These are phyloP conservation scores for Chorisops tibialis DNA, from an alignment of 2,888 invertebrate genomes.

Conservation along the genomic window DNA sequence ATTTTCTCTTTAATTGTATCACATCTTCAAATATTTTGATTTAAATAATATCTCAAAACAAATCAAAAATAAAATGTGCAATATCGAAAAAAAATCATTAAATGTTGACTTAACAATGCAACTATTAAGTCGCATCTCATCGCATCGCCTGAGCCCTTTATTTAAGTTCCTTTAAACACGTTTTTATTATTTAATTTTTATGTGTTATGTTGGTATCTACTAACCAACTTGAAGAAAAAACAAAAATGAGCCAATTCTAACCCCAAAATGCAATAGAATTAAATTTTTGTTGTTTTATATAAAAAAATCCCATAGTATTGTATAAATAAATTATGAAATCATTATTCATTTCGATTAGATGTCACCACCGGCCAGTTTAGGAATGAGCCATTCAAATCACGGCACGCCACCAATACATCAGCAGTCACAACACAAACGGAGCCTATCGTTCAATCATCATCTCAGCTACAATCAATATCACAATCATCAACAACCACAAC, in stretches of 20 bases:
- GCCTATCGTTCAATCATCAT: slow-evolving; percentile 68
- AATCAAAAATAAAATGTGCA: slow-evolving; percentile 2
- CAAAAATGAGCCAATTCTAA: background rate
- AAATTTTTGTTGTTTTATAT: background rate
- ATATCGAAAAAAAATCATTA: slow-evolving; percentile 12
- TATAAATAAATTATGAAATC: too few species aligned
- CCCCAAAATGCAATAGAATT: background rate
- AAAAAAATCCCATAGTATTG: too few species aligned
- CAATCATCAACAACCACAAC: slow-evolving; percentile 56
- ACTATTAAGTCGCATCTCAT: slow-evolving; percentile 35
- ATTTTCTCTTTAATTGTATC: slow-evolving; percentile 16
- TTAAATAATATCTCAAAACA: background rate
- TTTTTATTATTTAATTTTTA: slow-evolving; percentile 28
- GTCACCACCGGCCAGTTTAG: slow-evolving; percentile 57
- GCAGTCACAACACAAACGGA: slow-evolving; percentile 64
- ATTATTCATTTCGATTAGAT: slow-evolving; percentile 57
- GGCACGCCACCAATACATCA: slow-evolving; percentile 56
- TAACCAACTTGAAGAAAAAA: slow-evolving; percentile 12
- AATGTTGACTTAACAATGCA: slow-evolving; percentile 21
- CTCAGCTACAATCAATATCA: slow-evolving; percentile 65
- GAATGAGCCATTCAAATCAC: slow-evolving; percentile 51
- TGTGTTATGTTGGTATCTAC: slow-evolving; percentile 33
- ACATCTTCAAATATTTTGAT: slow-evolving; percentile 11
- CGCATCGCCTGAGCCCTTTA: slow-evolving; percentile 42
- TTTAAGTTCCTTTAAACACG: slow-evolving; percentile 27